A percentile compares a stretch with the other conserved stretches of the same genome.
phyloP scores from a whole-genome alignment of 2,888 invertebrate species.

The Marronus borbonicus region DNA sequence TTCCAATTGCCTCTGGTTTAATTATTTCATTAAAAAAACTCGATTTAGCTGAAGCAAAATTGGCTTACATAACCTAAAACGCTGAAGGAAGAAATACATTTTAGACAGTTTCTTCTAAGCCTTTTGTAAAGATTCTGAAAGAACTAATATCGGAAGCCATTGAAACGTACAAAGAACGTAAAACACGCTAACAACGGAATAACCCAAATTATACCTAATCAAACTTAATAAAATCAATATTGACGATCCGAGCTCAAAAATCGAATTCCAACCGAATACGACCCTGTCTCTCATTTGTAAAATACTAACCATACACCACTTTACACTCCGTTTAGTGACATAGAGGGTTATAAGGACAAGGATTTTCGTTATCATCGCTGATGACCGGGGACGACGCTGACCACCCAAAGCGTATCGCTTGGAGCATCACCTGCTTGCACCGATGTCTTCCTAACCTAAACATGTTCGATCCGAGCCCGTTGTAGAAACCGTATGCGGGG shows the following conservation, averaged over 20 bases:
- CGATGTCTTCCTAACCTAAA: not conserved
- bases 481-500: not conserved
- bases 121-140: too few relatives aligned
- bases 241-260: not conserved
- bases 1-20: too few relatives aligned
- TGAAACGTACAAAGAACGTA: too few relatives aligned
- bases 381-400: constrained; percentile 32
- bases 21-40: too few relatives aligned
- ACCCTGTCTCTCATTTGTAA: constrained; percentile 46
- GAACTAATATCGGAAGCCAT: too few relatives aligned
- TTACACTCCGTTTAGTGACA: constrained; percentile 51
- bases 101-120: too few relatives aligned
- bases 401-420: constrained; percentile 49
- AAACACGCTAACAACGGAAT: too few relatives aligned
- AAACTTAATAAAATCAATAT: too few relatives aligned
- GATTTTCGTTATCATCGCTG: constrained; percentile 49
- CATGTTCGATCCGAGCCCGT: not conserved
- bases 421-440: constrained; percentile 16
- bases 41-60: too few relatives aligned
- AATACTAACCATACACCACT: constrained; percentile 48
- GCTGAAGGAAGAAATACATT: too few relatives aligned
- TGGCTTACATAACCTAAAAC: too few relatives aligned
- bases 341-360: constrained; percentile 47
- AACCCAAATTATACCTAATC: too few relatives aligned
- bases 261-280: constrained; percentile 29